Percentiles rank a stretch among this genome's conserved stretches.
Evolutionary conservation across 2,888 invertebrate species (phyloP).

Genomic region (Meiosimyza decipiens): DNA sequence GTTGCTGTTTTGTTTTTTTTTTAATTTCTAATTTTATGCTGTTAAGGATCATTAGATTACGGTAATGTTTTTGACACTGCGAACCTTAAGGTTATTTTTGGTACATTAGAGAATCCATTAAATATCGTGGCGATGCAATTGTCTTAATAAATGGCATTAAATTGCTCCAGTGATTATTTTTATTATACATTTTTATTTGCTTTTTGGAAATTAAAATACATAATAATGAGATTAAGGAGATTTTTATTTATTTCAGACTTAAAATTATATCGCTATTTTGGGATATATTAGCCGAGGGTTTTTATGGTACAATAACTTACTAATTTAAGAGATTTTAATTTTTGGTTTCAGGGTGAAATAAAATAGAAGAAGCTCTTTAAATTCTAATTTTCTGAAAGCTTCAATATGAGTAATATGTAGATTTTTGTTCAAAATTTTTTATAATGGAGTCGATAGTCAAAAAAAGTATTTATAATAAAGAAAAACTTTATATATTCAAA

Average conservation of each 20-base stretch:
- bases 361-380: no score
- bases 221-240: background rate
- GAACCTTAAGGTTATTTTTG: constrained; percentile 29
- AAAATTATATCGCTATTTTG: constrained; percentile 45
- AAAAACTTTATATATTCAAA: no score
- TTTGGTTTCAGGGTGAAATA: no score
- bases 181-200: constrained; percentile 41
- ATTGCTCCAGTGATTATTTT: constrained; percentile 46
- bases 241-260: background rate
- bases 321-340: no score
- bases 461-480: no score
- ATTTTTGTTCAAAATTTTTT: no score
- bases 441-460: no score
- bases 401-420: no score
- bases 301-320: no score
- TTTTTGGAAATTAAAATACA: constrained; percentile 21
- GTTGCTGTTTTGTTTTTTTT: constrained; percentile 35
- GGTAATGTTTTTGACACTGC: constrained; percentile 59
- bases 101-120: constrained; percentile 28
- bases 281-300: constrained; percentile 11
- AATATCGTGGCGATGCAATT: constrained; percentile 41
- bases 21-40: constrained; percentile 57
- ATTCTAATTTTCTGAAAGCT: no score
- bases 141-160: constrained; percentile 48
- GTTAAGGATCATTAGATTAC: constrained; percentile 66